These are phyloP conservation scores for Tarsius wallacei DNA, from an alignment of 2,797 vertebrate species.

Conservation along the genomic window DNA sequence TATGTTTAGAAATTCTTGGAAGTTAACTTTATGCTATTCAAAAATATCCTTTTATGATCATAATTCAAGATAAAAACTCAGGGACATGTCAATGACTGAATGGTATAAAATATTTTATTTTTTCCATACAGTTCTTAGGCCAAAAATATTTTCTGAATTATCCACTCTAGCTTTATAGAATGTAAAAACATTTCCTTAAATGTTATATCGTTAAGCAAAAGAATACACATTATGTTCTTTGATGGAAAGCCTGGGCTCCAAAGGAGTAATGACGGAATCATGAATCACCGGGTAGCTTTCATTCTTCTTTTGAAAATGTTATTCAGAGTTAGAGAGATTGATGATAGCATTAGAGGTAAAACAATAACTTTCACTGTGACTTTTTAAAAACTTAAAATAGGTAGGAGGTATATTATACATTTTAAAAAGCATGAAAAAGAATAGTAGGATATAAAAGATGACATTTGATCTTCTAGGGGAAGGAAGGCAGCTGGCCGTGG, in stretches of 20 bases:
- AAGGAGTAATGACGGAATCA: neutral
- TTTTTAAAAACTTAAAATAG: constrained; percentile 57
- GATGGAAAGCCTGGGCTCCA: constrained; percentile 11
- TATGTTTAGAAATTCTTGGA: constrained; percentile 2
- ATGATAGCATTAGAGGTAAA: constrained; percentile 50
- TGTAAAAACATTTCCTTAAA: constrained; percentile 47
- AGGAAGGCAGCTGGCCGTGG: neutral
- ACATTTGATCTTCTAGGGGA: neutral
- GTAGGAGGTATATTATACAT: constrained; percentile 59
- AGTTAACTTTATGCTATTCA: neutral
- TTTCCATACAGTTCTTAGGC: neutral
- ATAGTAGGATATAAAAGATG: neutral
- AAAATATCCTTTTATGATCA: neutral
- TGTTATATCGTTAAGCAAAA: constrained; percentile 54
- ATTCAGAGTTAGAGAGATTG: constrained; percentile 45
- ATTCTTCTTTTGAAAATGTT: constrained; percentile 56
- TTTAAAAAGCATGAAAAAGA: constrained; percentile 54
- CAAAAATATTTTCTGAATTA: neutral
- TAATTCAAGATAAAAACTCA: neutral
- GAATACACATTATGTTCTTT: constrained; percentile 26
- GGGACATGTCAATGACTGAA: neutral
- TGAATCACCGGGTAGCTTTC: constrained; percentile 62
- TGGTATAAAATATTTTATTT: neutral
- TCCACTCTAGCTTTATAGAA: neutral
- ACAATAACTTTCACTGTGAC: constrained; percentile 37